Conservation (phyloP, 2,888 invertebrate genomes). For the Acanthacorydalis orientalis region DNA sequence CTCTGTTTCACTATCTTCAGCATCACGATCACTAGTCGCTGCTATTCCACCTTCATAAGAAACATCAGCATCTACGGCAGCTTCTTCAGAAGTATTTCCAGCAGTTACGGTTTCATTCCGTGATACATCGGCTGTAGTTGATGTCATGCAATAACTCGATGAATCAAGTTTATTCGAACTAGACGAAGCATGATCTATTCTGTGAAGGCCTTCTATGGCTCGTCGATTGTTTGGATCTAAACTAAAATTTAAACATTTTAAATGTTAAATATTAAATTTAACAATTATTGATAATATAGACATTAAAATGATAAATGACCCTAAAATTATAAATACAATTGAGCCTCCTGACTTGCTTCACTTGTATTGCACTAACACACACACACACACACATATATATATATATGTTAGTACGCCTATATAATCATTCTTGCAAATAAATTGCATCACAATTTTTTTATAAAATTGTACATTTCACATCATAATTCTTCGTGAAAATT, state of each 20-base stretch:
- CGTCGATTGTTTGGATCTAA: conserved; percentile 45
- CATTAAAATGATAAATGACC: too few relatives aligned
- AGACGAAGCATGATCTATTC: conserved; percentile 30
- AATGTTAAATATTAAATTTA: neutral
- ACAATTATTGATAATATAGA: too few relatives aligned
- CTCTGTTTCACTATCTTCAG: conserved; percentile 36
- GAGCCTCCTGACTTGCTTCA: too few relatives aligned
- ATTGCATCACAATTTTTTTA: too few relatives aligned
- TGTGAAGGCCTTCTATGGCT: conserved; percentile 45
- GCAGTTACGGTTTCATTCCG: neutral
- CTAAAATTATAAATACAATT: too few relatives aligned
- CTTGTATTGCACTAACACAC: too few relatives aligned
- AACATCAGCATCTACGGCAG: neutral
- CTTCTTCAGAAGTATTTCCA: neutral
- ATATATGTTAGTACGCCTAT: too few relatives aligned
- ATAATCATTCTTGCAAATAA: too few relatives aligned
- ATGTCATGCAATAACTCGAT: conserved; percentile 27
- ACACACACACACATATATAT: too few relatives aligned
- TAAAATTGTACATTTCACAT: too few relatives aligned
- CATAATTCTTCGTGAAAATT: too few relatives aligned
- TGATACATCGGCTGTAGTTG: conserved; percentile 1
- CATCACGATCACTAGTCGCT: conserved; percentile 16
- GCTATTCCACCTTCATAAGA: neutral
- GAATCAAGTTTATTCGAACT: conserved; percentile 31
- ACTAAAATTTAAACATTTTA: conserved; percentile 19